Evolutionary conservation across 1,140 invertebrate genomes (phyloP), one percentile per base, ranked within the genome.

Genomic region (Holotrichia oblita): DNA sequence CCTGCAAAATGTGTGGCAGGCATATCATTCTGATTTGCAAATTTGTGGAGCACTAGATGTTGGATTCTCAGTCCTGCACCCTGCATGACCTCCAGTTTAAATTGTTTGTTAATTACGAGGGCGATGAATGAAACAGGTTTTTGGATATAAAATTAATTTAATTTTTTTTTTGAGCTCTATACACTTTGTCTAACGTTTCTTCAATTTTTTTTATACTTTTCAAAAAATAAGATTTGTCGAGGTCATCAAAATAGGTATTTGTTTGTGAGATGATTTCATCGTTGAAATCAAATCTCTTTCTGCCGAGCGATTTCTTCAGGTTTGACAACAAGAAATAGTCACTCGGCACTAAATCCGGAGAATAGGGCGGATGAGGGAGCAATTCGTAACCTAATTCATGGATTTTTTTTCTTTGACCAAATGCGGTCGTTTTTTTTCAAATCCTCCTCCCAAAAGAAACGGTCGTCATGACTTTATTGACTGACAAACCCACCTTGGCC

Each of bases 301-400:
- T 10, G 24, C 64, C 22, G 22, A 69, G 64, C 64, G 10, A 69
- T 69, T 69, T 69, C 24, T 69, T 69, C 20, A 22, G 24, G 24
- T 82, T 80, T 27, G 81, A 73, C 48, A 84, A 83, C 64, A 84
- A 82, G 81, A 84, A 85, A 69, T 85, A 88, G 81, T 89, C 87
- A 55, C 83, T 85, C 55, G 86, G 86, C 48, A 85, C 84, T 40
- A 89, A 81, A 83, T 89, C 87, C 79, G 85, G 86, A 74, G 81
- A 86, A 80, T 89, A 89, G 34, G 86, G 86, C 83, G 85, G 86
- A 79, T 89, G 88, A 40, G 82, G 83, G 41, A 90, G 82, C 80
- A 87, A 81, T 86, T 88, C 84, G 82, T 86, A 88, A 20, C 81
- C 75, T 59, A 87, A 83, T 81, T 85, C 85, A 27, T 83, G 79